Conservation (phyloP, 2,888 invertebrate species). For the Nasonovia ribisnigri region DNA sequence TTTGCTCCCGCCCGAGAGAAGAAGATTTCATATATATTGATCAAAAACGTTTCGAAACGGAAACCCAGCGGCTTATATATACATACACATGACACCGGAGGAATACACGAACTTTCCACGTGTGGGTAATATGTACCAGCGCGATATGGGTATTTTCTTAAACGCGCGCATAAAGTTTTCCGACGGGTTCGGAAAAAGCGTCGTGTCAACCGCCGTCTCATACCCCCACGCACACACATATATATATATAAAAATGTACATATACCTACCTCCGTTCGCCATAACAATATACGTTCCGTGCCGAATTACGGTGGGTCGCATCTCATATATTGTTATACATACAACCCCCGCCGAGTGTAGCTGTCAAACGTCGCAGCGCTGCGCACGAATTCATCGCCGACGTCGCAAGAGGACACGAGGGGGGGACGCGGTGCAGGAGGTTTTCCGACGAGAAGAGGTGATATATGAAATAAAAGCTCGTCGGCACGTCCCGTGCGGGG, state of each 20-base stretch:
- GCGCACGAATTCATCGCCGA: background rate
- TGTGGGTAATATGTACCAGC: background rate
- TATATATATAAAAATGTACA: background rate
- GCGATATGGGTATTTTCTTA: background rate
- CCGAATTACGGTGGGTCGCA: background rate
- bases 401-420: background rate
- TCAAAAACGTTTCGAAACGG: background rate
- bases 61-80: background rate
- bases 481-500: background rate
- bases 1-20: background rate
- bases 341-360: background rate
- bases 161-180: background rate
- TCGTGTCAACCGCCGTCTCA: background rate
- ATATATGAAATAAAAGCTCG: background rate
- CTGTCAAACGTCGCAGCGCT: background rate
- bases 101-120: background rate
- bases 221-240: background rate
- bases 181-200: background rate
- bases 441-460: too few relatives aligned
- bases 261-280: background rate
- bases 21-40: background rate
- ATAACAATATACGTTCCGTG: background rate
- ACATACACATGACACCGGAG: background rate
- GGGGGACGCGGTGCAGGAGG: background rate
- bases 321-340: background rate